These are phyloP conservation scores for Trichogramma evanescens DNA, from an alignment of 2,888 invertebrate genomes.

Conservation along the genomic window DNA sequence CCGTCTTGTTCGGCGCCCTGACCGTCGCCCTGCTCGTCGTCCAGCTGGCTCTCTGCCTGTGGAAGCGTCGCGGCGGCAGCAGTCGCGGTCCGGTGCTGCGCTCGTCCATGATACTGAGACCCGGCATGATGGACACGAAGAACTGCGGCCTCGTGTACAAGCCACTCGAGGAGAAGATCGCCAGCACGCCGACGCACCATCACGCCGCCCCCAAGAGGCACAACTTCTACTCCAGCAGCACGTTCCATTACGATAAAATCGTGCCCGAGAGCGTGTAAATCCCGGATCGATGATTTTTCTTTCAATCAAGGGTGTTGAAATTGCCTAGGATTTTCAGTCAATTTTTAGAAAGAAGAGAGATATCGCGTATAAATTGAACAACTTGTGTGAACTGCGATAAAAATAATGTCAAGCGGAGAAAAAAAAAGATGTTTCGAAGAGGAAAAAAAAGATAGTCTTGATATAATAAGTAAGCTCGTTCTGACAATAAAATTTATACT, in stretches of 20 bases:
- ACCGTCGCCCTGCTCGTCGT: conserved; percentile 31
- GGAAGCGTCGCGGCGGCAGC: conserved; percentile 33
- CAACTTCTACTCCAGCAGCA: conserved; percentile 56
- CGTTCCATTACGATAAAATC: conserved; percentile 59
- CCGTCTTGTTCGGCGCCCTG: conserved; percentile 30
- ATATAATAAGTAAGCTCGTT: no score
- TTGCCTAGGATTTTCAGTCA: no score
- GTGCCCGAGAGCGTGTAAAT: conserved; percentile 58
- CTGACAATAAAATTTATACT: no score
- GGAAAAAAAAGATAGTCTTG: no score
- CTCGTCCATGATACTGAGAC: conserved; percentile 43
- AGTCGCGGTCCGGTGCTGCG: conserved; percentile 40
- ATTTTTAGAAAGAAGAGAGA: no score
- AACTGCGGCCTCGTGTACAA: conserved; percentile 72
- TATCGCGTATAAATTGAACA: no score
- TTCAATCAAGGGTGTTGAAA: no score
- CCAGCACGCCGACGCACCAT: conserved; percentile 57
- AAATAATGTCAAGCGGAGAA: no score
- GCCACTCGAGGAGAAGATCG: conserved; percentile 70
- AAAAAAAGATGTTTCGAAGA: no score
- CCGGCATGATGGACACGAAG: conserved; percentile 51
- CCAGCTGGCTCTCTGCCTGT: conserved; percentile 32
- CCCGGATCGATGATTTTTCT: no score
- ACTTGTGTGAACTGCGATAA: no score
- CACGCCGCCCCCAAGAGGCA: conserved; percentile 52